Evolutionary conservation across 1,140 invertebrate genomes (phyloP).

Genomic region (Drosophila bipectinata): DNA sequence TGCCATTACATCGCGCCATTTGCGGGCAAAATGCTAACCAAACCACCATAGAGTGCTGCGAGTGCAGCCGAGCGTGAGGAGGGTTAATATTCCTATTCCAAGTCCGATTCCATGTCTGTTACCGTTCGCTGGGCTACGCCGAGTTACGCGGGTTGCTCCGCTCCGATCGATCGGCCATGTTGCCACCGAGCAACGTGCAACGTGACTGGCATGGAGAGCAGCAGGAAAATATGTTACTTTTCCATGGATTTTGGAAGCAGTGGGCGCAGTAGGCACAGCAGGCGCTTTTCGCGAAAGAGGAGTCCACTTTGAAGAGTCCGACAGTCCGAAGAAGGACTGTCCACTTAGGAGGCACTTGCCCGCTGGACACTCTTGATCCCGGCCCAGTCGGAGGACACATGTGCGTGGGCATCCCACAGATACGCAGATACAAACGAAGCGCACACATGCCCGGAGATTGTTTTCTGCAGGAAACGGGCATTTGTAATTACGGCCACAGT

Average conservation of each 20-base stretch:
- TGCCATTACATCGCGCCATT: constrained; percentile 79
- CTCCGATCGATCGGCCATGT: constrained; percentile 66
- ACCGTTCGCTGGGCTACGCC: constrained; percentile 18
- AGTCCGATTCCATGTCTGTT: constrained; percentile 32
- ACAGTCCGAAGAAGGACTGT: constrained; percentile 20
- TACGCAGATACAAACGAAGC: constrained; percentile 3
- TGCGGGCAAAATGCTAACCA: constrained; percentile 72
- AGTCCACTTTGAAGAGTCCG: constrained; percentile 29
- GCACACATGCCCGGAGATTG: constrained; percentile 14
- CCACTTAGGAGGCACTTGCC: constrained; percentile 36
- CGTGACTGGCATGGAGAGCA: constrained; percentile 63
- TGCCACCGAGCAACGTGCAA: constrained; percentile 42
- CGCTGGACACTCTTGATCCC: constrained; percentile 41
- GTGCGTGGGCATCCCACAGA: constrained; percentile 39
- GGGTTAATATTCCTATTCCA: constrained; percentile 34
- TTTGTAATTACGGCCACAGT: constrained; percentile 75
- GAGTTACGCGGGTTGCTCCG: constrained; percentile 20
- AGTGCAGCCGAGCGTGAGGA: constrained; percentile 66
- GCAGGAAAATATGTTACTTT: neutral
- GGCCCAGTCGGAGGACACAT: constrained; percentile 32
- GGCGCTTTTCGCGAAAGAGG: constrained; percentile 25
- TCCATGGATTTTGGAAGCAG: neutral
- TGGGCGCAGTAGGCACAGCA: constrained; percentile 18
- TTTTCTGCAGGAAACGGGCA: constrained; percentile 42
- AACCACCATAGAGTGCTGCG: constrained; percentile 34